Conservation (phyloP, 2,797 vertebrate genomes). For the Antrozous pallidus region DNA sequence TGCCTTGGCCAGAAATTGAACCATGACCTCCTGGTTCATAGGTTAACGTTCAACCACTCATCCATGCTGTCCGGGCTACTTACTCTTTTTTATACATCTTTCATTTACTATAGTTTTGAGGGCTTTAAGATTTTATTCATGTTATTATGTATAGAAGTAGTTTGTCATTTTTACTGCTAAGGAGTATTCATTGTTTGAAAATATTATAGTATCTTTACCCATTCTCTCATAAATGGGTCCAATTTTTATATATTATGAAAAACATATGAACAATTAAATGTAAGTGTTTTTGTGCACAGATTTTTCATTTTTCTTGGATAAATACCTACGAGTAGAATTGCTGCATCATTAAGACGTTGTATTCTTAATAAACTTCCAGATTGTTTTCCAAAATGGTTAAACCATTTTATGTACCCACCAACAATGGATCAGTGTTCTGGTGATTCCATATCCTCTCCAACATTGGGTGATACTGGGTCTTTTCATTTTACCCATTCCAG, state of each 20-base stretch:
- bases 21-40: no score
- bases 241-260: conserved; percentile 1
- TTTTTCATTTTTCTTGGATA: conserved; percentile 1
- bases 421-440: not conserved
- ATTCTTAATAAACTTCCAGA: not conserved
- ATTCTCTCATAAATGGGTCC: not conserved
- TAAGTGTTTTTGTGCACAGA: not conserved
- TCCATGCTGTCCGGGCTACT: no score
- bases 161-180: not conserved
- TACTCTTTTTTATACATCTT: not conserved
- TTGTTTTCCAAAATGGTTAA: conserved; percentile 4
- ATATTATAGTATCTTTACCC: not conserved
- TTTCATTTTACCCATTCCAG: conserved; percentile 23
- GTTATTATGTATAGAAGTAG: not conserved
- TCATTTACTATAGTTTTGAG: not conserved
- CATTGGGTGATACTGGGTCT: not conserved
- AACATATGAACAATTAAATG: not conserved
- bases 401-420: not conserved
- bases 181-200: not conserved
- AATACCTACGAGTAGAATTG: not conserved
- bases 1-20: no score
- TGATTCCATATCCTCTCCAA: not conserved
- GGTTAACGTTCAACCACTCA: no score
- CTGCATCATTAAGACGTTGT: not conserved
- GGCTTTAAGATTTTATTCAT: not conserved